phyloP scores from a whole-genome alignment of 2,113 vertebrate genomes.

The Suncus etruscus region DNA sequence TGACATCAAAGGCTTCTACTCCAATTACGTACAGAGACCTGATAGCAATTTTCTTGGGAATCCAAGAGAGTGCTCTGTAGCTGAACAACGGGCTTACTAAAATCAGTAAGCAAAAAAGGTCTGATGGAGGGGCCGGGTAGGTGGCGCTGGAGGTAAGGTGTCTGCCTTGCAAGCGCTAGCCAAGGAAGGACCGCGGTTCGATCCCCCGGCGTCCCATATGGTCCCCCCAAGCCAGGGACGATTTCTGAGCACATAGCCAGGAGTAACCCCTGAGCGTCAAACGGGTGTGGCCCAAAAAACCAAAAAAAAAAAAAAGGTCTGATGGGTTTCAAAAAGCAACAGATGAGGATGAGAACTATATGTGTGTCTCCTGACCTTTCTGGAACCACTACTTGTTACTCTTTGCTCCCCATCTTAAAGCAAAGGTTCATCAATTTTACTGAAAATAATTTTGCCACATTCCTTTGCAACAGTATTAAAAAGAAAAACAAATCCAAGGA shows the following conservation, averaged over 20 bases:
- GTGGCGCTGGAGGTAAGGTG: too few relatives aligned
- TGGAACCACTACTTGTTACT: neutral
- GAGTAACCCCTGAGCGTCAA: too few relatives aligned
- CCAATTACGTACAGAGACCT: neutral
- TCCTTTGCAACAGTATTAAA: neutral
- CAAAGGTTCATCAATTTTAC: neutral
- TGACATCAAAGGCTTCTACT: neutral
- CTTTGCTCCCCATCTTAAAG: neutral
- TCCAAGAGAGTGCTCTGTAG: neutral
- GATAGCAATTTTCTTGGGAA: neutral
- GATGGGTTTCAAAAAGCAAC: neutral
- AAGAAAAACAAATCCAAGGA: accelerated
- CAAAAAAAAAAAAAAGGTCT: neutral
- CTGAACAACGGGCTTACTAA: neutral
- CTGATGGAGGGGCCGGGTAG: too few relatives aligned
- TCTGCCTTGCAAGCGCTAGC: too few relatives aligned
- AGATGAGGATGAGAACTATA: neutral
- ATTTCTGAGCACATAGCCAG: too few relatives aligned
- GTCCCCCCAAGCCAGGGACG: too few relatives aligned
- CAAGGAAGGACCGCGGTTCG: too few relatives aligned
- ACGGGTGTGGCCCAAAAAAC: too few relatives aligned
- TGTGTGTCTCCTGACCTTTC: neutral
- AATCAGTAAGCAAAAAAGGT: neutral
- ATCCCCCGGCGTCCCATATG: too few relatives aligned
- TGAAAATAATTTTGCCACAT: neutral